Evolutionary conservation across 1,140 invertebrate genomes (phyloP).

Genomic region (Parasteatoda tepidariorum): DNA sequence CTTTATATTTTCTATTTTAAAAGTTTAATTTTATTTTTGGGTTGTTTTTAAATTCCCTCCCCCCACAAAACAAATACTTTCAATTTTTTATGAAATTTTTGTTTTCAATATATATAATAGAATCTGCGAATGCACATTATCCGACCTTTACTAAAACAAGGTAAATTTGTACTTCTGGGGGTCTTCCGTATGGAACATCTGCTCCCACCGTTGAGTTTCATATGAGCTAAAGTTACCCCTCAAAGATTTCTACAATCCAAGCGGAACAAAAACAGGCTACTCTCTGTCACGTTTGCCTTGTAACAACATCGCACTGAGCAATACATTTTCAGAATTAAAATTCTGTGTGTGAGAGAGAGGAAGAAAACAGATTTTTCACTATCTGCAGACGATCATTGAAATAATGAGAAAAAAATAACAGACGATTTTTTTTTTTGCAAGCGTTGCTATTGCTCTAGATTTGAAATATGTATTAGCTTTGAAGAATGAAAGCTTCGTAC

Average conservation of each 20-base stretch:
- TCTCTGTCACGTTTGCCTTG: slow-evolving; percentile 26
- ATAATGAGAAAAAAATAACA: background rate
- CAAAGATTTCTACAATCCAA: slow-evolving; percentile 35
- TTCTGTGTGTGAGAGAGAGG: background rate
- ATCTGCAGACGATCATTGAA: background rate
- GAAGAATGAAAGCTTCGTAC: too few relatives aligned
- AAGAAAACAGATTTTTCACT: background rate
- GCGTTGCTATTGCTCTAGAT: too few relatives aligned
- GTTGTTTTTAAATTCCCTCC: too few relatives aligned
- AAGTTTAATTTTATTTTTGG: too few relatives aligned
- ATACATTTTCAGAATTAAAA: slow-evolving; percentile 21
- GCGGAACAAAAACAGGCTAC: slow-evolving; percentile 44
- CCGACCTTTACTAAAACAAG: background rate
- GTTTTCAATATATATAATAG: too few relatives aligned
- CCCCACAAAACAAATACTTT: too few relatives aligned
- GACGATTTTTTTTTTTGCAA: background rate
- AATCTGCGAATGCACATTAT: background rate
- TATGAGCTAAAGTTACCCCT: slow-evolving; percentile 40
- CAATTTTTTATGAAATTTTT: too few relatives aligned
- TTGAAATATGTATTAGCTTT: too few relatives aligned
- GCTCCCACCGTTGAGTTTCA: slow-evolving; percentile 21
- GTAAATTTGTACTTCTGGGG: slow-evolving; percentile 4
- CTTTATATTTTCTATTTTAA: too few relatives aligned
- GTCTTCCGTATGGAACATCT: slow-evolving; percentile 32
- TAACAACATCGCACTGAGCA: slow-evolving; percentile 23